Evolutionary conservation across 2,888 invertebrate genomes (phyloP).

Genomic region (Maniola hyperantus): DNA sequence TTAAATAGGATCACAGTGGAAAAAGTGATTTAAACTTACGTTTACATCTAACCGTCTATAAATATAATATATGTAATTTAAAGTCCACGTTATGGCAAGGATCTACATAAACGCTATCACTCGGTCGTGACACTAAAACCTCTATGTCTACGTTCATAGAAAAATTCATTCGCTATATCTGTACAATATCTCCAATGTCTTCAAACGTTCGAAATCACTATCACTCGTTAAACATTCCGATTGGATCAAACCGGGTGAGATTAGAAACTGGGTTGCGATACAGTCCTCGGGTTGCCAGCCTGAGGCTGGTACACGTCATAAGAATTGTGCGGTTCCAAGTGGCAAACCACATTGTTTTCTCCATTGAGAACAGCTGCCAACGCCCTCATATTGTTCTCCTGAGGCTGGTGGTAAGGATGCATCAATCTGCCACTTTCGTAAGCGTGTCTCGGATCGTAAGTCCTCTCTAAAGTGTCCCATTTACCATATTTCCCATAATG

Average conservation of each 20-base stretch:
- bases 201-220: constrained; percentile 46
- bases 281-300: constrained; percentile 73
- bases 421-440: constrained; percentile 79
- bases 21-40: constrained; percentile 78
- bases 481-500: constrained; percentile 77
- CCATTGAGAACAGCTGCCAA: constrained; percentile 92
- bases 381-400: constrained; percentile 82
- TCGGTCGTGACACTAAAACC: constrained; percentile 63
- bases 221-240: constrained; percentile 48
- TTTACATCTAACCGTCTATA: constrained; percentile 58
- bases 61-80: constrained; percentile 61
- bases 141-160: constrained; percentile 76
- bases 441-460: constrained; percentile 72
- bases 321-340: constrained; percentile 88
- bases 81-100: constrained; percentile 81
- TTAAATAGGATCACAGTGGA: constrained; percentile 83
- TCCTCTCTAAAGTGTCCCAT: constrained; percentile 79
- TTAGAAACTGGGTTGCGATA: constrained; percentile 79
- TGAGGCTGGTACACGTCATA: constrained; percentile 77
- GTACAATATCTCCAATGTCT: constrained; percentile 58
- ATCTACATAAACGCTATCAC: constrained; percentile 75
- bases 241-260: constrained; percentile 34
- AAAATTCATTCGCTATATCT: constrained; percentile 72
- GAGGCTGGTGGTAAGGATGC: constrained; percentile 80
- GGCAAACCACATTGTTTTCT: constrained; percentile 92